Percentiles rank a stretch among this genome's conserved stretches.
These are phyloP conservation scores for Drosophila pectinifera DNA, from an alignment of 1,140 invertebrate genomes.

Conservation along the genomic window DNA sequence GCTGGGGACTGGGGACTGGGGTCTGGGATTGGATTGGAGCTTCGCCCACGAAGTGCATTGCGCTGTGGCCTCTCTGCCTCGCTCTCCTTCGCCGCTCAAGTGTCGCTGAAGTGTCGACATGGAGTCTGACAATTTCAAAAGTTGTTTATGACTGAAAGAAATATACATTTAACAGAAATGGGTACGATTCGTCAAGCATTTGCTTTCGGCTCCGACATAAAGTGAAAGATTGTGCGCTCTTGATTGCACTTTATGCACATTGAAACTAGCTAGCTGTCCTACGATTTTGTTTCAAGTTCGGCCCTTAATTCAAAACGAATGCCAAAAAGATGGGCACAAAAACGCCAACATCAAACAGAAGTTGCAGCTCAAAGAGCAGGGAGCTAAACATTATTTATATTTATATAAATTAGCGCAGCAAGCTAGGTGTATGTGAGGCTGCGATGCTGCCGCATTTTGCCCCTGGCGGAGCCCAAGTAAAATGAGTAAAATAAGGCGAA, in stretches of 20 bases:
- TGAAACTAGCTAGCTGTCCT: constrained; percentile 4
- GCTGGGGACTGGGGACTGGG: background rate
- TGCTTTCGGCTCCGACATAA: constrained; percentile 26
- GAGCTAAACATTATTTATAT: constrained; percentile 74
- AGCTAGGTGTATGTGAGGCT: constrained; percentile 26
- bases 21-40: constrained; percentile 31
- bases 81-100: constrained; percentile 10
- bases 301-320: constrained; percentile 5
- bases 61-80: constrained; percentile 14
- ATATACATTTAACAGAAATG: constrained; percentile 5
- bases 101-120: constrained; percentile 76
- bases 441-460: constrained; percentile 33
- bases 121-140: constrained; percentile 76
- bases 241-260: constrained; percentile 25
- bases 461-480: constrained; percentile 42
- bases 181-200: constrained; percentile 37
- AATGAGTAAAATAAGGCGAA: constrained; percentile 19
- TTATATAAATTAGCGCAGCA: constrained; percentile 78
- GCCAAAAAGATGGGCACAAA: constrained; percentile 9
- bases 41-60: constrained; percentile 48
- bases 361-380: constrained; percentile 23
- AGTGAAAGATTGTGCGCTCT: constrained; percentile 42
- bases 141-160: constrained; percentile 44
- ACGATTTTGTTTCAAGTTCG: constrained; percentile 19
- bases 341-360: constrained; percentile 34